These are phyloP conservation scores for Trichonephila clavipes DNA, from an alignment of 1,140 invertebrate species.

Conservation along the genomic window DNA sequence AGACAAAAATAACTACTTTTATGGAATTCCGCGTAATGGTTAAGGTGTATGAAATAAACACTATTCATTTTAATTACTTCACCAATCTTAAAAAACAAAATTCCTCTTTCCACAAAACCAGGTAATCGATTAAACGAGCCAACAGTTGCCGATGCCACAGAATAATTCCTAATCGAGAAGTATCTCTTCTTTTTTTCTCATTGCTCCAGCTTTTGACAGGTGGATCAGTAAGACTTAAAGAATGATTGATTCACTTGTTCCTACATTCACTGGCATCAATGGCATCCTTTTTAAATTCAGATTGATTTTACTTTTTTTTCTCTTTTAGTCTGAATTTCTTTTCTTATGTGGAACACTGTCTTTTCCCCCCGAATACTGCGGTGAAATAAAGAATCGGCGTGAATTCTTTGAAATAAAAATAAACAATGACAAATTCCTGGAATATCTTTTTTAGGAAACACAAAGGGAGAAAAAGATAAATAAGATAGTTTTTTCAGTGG, in stretches of 20 bases:
- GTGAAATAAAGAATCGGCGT: neutral
- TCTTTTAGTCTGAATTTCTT: neutral
- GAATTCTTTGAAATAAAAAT: slow-evolving; percentile 8
- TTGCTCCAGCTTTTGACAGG: neutral
- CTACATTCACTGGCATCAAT: neutral
- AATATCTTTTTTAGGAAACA: neutral
- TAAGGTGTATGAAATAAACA: no score
- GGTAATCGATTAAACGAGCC: neutral
- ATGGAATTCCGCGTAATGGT: no score
- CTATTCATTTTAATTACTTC: neutral
- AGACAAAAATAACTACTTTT: no score
- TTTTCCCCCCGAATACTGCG: neutral
- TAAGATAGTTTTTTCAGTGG: neutral
- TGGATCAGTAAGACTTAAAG: slow-evolving; percentile 35
- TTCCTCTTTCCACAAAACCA: neutral
- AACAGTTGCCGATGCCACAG: slow-evolving; percentile 7
- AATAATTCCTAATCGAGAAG: neutral
- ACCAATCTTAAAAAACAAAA: neutral
- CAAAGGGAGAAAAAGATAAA: neutral
- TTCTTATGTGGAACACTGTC: neutral
- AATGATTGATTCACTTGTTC: slow-evolving; percentile 36
- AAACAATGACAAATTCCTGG: slow-evolving; percentile 22
- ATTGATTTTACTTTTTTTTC: neutral
- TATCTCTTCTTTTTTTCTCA: neutral
- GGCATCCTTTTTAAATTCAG: slow-evolving; percentile 1